Base-by-base conservation (phyloP, 23 tunicate species). In the Halocynthia aurantium region DNA sequence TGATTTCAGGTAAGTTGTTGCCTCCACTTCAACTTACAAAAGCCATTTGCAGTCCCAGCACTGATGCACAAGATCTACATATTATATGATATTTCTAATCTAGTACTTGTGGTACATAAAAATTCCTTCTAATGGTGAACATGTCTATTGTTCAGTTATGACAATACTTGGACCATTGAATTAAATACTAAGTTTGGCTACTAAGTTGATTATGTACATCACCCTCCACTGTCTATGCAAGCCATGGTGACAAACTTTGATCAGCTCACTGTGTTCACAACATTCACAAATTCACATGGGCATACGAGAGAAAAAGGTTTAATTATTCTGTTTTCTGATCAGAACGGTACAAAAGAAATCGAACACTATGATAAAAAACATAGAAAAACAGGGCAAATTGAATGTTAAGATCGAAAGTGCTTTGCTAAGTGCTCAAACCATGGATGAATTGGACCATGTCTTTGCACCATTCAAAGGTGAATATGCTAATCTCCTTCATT, bases 331-430 rank as follows among this genome's bases (percentile, higher is more conserved):
- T 31, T 31, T 31, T 31, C 44, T 31, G 44, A 31, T 31, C 44
- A 82, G 98, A 53, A 81, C 81, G 53, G 88, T 92, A 8, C 92
- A 92, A 70, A 86, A 86, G 69, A 92, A 86, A 53, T 86, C 92
- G 55, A 20, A n/a, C 8, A 52, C 85, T 11, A 79, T 78, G 81
- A 67, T 82, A 49, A 82, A 78, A 75, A 80, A 53, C 13, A 52
- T 92, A 44, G 76, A 84, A 74, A 86, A 86, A 65, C 98, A 86
- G 53, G 98, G 92, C 66, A 68, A 75, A 19, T 77, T 92, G n/a
- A 76, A 82, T 52, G 7, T 13, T 12, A 78, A 78, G 18, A 13
- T 85, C 52, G 70, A 67, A 52, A 31, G 31, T 10, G 61, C 88
- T 5, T 52, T 92, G 7, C 77, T 68, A n/a, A 57, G 80, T 78